Evolutionary conservation across 1,140 invertebrate species (phyloP), one percentile per base, ranked within the genome.

Genomic region (Brachionus rotundiformis): DNA sequence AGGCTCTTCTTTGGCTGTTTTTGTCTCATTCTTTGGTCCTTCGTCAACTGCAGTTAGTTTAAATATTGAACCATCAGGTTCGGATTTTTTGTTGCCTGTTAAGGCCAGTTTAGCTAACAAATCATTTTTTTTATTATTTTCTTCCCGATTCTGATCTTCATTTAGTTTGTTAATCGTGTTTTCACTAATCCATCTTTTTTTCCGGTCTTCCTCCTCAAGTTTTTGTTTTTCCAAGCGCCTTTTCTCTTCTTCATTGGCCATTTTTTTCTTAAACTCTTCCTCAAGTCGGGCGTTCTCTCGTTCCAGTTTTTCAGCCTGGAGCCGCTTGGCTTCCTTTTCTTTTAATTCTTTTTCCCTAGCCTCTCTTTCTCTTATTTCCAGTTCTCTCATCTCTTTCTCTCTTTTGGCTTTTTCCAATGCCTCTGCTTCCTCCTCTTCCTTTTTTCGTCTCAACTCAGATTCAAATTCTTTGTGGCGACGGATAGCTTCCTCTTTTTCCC

Each of bases 171-270:
- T 59, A 7, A 63, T 23, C 13, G 68, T 41, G 10, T 73, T 73
- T 27, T 73, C 68, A 29, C 68, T 73, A 27, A 79, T 59, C 76
- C 76, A 79, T 16, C 76, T 25, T 31, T 79, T 79, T 41, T 79
- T 79, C 3, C 76, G 76, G n/a, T 79, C 76, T 13, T 79, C 76
- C 8, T 79, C 76, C 31, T 59, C 47, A 5, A 79, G 27, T 1
- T 0, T 19, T 63, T 39, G 13, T 79, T 79, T 63, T 31, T 59
- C 47, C n/a, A 54, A 29, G 10, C 29, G 10, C 23, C 19, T 59
- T 47, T 33, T 44, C 11, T 77, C 49, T 13, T 59, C 44, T 47
- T 59, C 49, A 10, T 77, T 41, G 23, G 25, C 39, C n/a, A 29
- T 23, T 79, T 59, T 79, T 41, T 63, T 54, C 47, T 54, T 63